These are phyloP conservation scores for Hypercompe scribonia DNA, from an alignment of 2,888 invertebrate genomes.

Conservation along the genomic window DNA sequence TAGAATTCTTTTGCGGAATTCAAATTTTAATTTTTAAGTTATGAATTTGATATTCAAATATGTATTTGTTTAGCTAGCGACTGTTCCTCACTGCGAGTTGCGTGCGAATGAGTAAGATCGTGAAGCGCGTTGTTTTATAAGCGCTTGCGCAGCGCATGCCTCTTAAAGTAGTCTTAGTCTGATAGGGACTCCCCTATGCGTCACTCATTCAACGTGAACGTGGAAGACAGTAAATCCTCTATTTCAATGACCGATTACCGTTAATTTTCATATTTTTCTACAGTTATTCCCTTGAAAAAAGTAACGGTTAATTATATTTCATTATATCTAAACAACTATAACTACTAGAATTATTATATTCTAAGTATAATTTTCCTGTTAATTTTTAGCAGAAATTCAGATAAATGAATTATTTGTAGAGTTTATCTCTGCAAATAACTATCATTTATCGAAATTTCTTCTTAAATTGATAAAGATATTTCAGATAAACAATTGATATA, in stretches of 20 bases:
- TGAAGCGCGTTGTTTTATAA: slow-evolving; percentile 46
- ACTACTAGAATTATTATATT: background rate
- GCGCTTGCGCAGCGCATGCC: slow-evolving; percentile 52
- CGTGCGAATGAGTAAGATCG: slow-evolving; percentile 48
- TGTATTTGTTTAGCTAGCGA: slow-evolving; percentile 19
- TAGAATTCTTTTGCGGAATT: slow-evolving; percentile 22
- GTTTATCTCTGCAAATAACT: background rate
- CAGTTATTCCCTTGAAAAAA: slow-evolving; percentile 9
- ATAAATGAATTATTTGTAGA: too few relatives aligned
- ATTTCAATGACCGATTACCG: slow-evolving; percentile 30
- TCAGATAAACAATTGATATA: background rate
- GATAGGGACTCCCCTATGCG: slow-evolving; percentile 65
- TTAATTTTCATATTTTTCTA: slow-evolving; percentile 9
- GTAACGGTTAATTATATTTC: background rate
- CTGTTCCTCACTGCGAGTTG: slow-evolving; percentile 32
- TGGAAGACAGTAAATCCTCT: slow-evolving; percentile 35
- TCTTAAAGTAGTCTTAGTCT: slow-evolving; percentile 29
- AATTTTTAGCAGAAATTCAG: too few relatives aligned
- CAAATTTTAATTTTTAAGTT: slow-evolving; percentile 25
- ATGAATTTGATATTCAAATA: slow-evolving; percentile 19
- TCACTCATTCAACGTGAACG: slow-evolving; percentile 57
- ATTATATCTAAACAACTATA: background rate
- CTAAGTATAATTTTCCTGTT: background rate
- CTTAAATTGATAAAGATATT: background rate
- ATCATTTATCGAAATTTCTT: background rate